Evolutionary conservation across 2,888 invertebrate genomes (phyloP), one percentile per base, ranked within the genome.

Genomic region (Drosophila cracens): DNA sequence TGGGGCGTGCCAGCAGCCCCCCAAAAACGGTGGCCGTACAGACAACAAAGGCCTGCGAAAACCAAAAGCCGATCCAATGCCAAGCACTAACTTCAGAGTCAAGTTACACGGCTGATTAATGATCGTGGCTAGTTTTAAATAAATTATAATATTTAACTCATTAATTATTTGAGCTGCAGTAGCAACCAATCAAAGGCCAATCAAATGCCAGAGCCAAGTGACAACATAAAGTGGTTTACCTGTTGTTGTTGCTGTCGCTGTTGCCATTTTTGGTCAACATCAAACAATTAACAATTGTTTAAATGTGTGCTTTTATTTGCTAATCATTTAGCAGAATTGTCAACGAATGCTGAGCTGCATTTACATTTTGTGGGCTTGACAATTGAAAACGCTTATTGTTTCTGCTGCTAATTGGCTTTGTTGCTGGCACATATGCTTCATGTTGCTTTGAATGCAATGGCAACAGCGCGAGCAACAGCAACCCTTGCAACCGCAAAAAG

Each of bases 61-160:
- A 54, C 25, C 16, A 46, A 57, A 87, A 69, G 38, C 56, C 70
- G 51, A 54, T 58, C 72, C 83, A 77, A 75, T 74, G 75, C 76
- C 76, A 76, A 80, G 69, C 75, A 62, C 79, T 63, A 79, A 48
- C 54, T 49, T 53, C 40, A 62, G 58, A 69, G 61, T 79, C 73
- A 74, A 59, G 63, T 65, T 74, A 72, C 79, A 82, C 53, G 71
- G 52, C 82, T 91, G 89, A 90, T 91, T 90, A 90, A 90, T 91
- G 91, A 89, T 66, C 76, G 86, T 73, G 83, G 76, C 74, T 57
- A 60, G 73, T 70, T 84, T 79, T 70, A 79, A 70, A 89, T 90
- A 88, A 88, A 88, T 90, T 87, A 88, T 87, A 87, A 79, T 89
- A 78, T 83, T 75, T 75, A 76, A 79, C 81, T 90, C 88, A 90